These are phyloP conservation scores for Trichomalopsis sarcophagae DNA, from an alignment of 1,140 invertebrate genomes.

Conservation along the genomic window DNA sequence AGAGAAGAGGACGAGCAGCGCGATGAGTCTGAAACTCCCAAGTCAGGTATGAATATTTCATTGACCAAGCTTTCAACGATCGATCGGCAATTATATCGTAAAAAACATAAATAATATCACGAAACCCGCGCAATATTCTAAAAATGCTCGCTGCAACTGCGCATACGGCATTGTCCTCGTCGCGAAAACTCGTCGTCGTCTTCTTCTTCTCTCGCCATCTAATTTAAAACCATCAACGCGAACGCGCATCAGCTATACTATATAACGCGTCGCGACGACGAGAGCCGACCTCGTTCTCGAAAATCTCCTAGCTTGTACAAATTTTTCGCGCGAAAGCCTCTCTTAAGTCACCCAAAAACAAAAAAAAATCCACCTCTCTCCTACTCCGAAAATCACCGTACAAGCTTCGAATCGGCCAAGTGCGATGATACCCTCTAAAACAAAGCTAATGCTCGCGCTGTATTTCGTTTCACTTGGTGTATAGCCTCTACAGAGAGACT, in stretches of 20 bases:
- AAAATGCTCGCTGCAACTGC: neutral
- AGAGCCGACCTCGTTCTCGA: neutral
- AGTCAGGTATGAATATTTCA: slow-evolving; percentile 57
- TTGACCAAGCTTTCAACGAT: no score
- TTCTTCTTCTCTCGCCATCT: neutral
- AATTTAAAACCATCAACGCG: slow-evolving; percentile 19
- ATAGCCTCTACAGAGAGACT: neutral
- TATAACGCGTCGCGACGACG: neutral
- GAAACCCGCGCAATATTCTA: neutral
- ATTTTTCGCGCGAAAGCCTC: neutral
- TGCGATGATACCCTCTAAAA: no score
- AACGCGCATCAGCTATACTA: neutral
- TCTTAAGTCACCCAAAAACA: neutral
- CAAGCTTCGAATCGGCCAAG: no score
- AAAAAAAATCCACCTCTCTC: no score
- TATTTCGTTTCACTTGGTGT: neutral
- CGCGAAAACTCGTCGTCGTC: neutral
- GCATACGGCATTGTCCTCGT: no score
- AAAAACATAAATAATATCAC: no score
- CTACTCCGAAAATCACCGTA: no score
- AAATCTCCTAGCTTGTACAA: neutral
- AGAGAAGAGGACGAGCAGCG: slow-evolving; percentile 53
- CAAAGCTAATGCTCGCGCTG: slow-evolving; percentile 1
- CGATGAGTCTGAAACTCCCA: slow-evolving; percentile 53
- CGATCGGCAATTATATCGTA: neutral